Evolutionary conservation across 2,113 vertebrate species (phyloP).

Genomic region (Orcinus orca): DNA sequence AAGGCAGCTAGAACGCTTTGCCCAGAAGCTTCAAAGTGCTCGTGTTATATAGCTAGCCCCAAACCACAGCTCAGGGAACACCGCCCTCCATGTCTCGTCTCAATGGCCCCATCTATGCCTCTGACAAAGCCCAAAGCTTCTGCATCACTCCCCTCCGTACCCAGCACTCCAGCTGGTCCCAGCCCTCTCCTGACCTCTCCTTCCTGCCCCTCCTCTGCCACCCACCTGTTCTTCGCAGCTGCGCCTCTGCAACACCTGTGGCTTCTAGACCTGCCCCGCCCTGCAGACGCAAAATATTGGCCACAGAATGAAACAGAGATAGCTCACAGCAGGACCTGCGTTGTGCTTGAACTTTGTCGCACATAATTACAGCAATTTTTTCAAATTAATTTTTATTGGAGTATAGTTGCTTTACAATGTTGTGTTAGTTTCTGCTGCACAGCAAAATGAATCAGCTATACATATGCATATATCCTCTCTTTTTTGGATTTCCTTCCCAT

Average conservation of each 20-base stretch:
- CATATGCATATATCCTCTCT: too few species aligned
- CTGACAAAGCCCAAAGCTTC: not conserved
- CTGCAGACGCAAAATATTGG: not conserved
- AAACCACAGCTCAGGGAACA: not conserved
- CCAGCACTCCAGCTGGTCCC: too few species aligned
- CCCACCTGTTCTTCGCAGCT: not conserved
- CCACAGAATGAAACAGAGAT: not conserved
- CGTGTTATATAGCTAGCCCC: not conserved
- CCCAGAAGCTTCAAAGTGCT: not conserved
- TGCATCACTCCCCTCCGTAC: not conserved
- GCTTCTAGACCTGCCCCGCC: not conserved
- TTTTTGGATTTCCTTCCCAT: too few species aligned
- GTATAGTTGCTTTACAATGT: too few species aligned
- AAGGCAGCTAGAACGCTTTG: not conserved
- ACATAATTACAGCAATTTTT: not conserved
- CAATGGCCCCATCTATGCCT: not conserved
- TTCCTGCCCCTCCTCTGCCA: not conserved
- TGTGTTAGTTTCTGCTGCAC: too few species aligned
- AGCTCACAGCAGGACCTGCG: fast-evolving
- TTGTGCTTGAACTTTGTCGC: not conserved
- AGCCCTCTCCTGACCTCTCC: not conserved
- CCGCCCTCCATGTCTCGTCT: not conserved
- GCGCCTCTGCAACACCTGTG: not conserved
- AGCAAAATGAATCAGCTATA: too few species aligned
- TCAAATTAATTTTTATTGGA: too few species aligned